Percentiles rank a stretch among this genome's conserved stretches.
phyloP scores from a whole-genome alignment of 2,888 invertebrate species.

The Drosophila mimica region DNA sequence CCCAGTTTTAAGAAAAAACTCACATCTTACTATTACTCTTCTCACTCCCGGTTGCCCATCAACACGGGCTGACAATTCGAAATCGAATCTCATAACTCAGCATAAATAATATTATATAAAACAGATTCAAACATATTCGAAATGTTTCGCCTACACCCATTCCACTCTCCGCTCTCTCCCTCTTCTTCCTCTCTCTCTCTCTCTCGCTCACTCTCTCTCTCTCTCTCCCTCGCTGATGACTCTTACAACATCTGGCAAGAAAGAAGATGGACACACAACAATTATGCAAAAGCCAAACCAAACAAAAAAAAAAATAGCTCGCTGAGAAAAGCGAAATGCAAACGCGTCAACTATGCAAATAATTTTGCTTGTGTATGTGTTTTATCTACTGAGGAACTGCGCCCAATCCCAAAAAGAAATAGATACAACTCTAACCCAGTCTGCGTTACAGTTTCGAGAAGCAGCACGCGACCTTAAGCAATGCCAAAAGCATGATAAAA shows the following conservation, averaged over 20 bases:
- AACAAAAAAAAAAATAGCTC: constrained; percentile 1
- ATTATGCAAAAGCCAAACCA: constrained; percentile 66
- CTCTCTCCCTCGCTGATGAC: neutral
- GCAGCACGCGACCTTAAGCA: constrained; percentile 54
- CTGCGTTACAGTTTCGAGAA: constrained; percentile 5
- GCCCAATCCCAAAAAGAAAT: neutral
- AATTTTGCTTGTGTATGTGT: constrained; percentile 6
- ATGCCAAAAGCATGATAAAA: constrained; percentile 44
- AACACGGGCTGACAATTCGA: neutral
- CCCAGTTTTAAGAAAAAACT: neutral
- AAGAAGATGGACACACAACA: constrained; percentile 55
- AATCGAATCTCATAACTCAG: neutral
- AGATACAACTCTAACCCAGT: constrained; percentile 1
- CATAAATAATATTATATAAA: constrained; percentile 47
- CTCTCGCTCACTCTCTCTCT: neutral
- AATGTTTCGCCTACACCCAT: neutral
- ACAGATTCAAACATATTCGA: constrained; percentile 10
- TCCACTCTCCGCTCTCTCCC: neutral
- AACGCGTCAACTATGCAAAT: constrained; percentile 69
- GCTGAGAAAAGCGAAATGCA: constrained; percentile 71
- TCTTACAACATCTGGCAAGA: constrained; percentile 57
- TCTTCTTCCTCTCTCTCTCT: neutral
- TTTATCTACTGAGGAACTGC: constrained; percentile 2
- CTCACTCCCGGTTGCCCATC: neutral
- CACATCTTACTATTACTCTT: neutral